Evolutionary conservation across 2,888 invertebrate species (phyloP).

Genomic region (Caenorhabditis angaria): DNA sequence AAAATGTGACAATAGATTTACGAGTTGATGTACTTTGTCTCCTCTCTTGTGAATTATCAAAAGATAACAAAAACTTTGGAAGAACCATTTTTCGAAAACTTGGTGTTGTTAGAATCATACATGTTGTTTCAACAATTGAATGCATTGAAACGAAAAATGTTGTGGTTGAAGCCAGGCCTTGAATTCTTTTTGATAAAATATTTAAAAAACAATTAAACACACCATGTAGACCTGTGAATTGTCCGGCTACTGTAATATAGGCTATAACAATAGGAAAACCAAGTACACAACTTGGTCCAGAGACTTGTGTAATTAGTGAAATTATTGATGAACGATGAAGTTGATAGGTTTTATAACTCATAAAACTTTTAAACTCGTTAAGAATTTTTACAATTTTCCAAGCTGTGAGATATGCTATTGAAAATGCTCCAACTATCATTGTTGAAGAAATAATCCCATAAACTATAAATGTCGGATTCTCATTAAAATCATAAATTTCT

Average conservation of each 20-base stretch:
- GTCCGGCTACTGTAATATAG: neutral
- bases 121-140: neutral
- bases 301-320: neutral
- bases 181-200: too few relatives aligned
- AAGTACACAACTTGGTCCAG: neutral
- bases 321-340: neutral
- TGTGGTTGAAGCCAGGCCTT: neutral
- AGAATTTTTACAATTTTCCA: neutral
- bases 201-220: too few relatives aligned
- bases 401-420: neutral
- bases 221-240: neutral
- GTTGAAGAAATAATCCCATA: neutral
- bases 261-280: neutral
- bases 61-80: neutral
- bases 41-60: too few relatives aligned
- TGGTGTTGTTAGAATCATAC: neutral
- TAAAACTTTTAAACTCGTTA: neutral
- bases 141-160: neutral
- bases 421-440: neutral
- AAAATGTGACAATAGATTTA: neutral
- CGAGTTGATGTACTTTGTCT: neutral
- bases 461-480: slow-evolving; percentile 19
- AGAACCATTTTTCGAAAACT: neutral
- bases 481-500: slow-evolving; percentile 26
- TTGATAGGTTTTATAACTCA: neutral